phyloP scores from a whole-genome alignment of 2,888 invertebrate species.

The Fissipunctia ypsillon region DNA sequence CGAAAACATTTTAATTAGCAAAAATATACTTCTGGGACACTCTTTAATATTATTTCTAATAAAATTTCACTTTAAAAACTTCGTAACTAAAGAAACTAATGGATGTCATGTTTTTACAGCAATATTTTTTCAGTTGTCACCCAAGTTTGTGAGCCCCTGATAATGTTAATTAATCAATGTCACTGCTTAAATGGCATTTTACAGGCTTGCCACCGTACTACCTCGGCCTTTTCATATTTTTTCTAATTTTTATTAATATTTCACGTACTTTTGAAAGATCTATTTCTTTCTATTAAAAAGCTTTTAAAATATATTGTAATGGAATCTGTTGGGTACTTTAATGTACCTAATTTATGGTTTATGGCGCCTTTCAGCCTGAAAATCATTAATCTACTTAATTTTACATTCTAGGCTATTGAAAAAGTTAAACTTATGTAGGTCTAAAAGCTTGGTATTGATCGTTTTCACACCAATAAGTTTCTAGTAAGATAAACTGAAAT shows the following conservation, averaged over 20 bases:
- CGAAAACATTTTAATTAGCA: neutral
- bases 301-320: constrained; percentile 61
- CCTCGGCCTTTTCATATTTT: constrained; percentile 70
- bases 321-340: constrained; percentile 48
- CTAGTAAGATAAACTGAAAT: neutral
- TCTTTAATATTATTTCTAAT: neutral
- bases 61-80: constrained; percentile 2
- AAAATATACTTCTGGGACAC: too few relatives aligned
- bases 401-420: constrained; percentile 35
- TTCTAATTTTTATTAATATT: constrained; percentile 72
- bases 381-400: constrained; percentile 42
- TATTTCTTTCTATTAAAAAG: constrained; percentile 62
- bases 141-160: constrained; percentile 63
- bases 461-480: constrained; percentile 18
- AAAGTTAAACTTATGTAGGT: constrained; percentile 19
- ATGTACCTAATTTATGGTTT: constrained; percentile 42
- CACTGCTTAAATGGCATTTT: constrained; percentile 74
- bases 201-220: constrained; percentile 68
- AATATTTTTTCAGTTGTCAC: constrained; percentile 66
- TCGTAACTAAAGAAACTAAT: constrained; percentile 53
- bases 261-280: constrained; percentile 68
- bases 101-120: constrained; percentile 57
- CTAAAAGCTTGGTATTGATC: constrained; percentile 24
- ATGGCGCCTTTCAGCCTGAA: constrained; percentile 25
- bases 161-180: constrained; percentile 78